Base-by-base conservation (phyloP, 2,888 invertebrate species). In the Dorcus hopei region DNA sequence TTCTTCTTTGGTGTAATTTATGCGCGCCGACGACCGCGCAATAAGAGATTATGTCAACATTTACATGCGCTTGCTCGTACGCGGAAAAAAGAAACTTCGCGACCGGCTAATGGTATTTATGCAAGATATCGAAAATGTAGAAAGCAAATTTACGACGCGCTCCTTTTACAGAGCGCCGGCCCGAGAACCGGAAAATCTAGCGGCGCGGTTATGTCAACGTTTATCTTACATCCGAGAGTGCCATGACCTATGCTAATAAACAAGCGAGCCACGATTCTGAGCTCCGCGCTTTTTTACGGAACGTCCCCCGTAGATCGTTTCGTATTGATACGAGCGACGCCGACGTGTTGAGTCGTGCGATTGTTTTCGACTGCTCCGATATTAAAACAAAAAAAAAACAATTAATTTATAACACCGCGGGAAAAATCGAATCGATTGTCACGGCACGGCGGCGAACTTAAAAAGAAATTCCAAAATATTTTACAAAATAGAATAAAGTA, bases 121-220 rank as follows among this genome's bases (percentile, higher is more conserved):
- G 57, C 52, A 52, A 52, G 47, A 43, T 52, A 55, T 59, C 53
- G 51, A 48, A 57, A 56, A 59, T 57, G 59, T 59, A 59, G 57
- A 52, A 57, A 59, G 52, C 9, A 51, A 56, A 57, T 59, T 59
- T 59, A 57, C 52, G 56, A 52, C 49, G 52, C 52, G 48, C 23
- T 59, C 56, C 59, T 57, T 59, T 52, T 59, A 38, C 49, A 57
- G 57, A 57, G 40, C 19, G 19, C 43, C 57, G 42, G 41, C 45
- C 38, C 26, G 26, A 50, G 42, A 42, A 42, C 11, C 41, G 16
- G 40, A 41, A 53, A 62, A 62, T 58, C 61, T 62, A 61, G 59
- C 64, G 50, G 57, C 60, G 61, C 62, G 56, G 59, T 61, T 64
- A 59, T 62, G 62, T 64, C 64, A 64, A 64, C 62, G 61, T 64